Evolutionary conservation across 2,113 vertebrate genomes (phyloP).

Genomic region (Circaetus gallicus): DNA sequence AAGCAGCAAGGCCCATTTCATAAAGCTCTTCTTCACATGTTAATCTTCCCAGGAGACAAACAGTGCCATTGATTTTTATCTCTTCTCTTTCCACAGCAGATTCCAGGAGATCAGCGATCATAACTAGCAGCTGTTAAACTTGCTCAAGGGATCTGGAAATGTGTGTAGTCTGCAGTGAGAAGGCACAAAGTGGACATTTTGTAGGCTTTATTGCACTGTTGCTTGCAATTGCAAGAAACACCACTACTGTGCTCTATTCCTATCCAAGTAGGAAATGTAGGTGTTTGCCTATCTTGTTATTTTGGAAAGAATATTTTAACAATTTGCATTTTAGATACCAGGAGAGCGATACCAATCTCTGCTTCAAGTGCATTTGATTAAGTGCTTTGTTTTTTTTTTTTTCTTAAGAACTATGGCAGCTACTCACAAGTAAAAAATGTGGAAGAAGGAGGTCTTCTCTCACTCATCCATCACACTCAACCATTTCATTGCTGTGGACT

Average conservation of each 20-base stretch:
- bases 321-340: background rate
- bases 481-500: background rate
- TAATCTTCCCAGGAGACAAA: background rate
- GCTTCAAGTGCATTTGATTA: background rate
- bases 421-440: background rate
- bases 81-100: background rate
- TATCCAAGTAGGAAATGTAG: background rate
- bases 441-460: background rate
- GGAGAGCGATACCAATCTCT: background rate
- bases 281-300: background rate
- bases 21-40: background rate
- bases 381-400: background rate
- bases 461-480: background rate
- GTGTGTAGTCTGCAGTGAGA: background rate
- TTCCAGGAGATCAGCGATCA: background rate
- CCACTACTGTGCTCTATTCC: background rate
- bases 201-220: background rate
- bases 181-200: background rate
- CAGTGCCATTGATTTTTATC: background rate
- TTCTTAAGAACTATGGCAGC: background rate
- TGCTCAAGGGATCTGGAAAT: background rate
- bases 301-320: background rate
- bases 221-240: background rate
- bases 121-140: background rate
- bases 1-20: background rate